phyloP scores from a whole-genome alignment of 2,797 vertebrate genomes.

The Betta splendens region DNA sequence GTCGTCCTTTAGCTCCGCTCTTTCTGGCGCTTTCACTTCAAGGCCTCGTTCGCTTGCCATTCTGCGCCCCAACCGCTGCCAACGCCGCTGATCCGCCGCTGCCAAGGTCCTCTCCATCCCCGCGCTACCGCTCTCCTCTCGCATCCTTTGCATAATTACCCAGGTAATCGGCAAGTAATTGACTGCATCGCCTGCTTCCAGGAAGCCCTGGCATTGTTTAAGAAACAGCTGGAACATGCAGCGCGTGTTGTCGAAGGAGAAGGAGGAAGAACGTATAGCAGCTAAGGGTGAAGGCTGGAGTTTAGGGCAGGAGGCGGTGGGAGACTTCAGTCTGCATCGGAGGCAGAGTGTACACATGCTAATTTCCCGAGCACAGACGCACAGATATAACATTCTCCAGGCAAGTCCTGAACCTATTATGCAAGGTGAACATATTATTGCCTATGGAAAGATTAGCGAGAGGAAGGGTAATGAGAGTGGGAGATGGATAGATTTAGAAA shows the following conservation, averaged over 20 bases:
- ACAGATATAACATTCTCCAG: constrained; percentile 46
- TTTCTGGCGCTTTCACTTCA: constrained; percentile 72
- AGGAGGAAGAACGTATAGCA: constrained; percentile 63
- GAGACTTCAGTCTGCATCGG: constrained; percentile 22
- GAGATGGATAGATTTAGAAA: constrained; percentile 76
- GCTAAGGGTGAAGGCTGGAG: constrained; percentile 16
- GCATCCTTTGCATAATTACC: constrained; percentile 78
- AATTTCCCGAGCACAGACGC: constrained; percentile 45
- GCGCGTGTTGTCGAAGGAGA: constrained; percentile 73
- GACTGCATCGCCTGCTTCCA: constrained; percentile 80
- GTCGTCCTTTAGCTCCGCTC: constrained; percentile 67
- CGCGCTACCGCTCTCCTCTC: constrained; percentile 63
- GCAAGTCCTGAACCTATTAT: constrained; percentile 63
- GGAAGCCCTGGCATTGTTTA: constrained; percentile 77
- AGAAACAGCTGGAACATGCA: constrained; percentile 81
- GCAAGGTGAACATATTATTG: constrained; percentile 62
- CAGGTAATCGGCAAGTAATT: constrained; percentile 85
- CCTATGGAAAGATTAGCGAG: constrained; percentile 63
- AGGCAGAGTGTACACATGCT: constrained; percentile 28
- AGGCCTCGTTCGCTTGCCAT: constrained; percentile 73
- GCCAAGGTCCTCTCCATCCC: constrained; percentile 70
- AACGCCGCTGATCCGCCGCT: constrained; percentile 61
- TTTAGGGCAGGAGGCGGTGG: constrained; percentile 15
- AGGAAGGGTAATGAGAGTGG: constrained; percentile 65
- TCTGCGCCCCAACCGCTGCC: constrained; percentile 60